Conservation (phyloP, 2,797 vertebrate species). For the Sphenopsis melanotis region DNA sequence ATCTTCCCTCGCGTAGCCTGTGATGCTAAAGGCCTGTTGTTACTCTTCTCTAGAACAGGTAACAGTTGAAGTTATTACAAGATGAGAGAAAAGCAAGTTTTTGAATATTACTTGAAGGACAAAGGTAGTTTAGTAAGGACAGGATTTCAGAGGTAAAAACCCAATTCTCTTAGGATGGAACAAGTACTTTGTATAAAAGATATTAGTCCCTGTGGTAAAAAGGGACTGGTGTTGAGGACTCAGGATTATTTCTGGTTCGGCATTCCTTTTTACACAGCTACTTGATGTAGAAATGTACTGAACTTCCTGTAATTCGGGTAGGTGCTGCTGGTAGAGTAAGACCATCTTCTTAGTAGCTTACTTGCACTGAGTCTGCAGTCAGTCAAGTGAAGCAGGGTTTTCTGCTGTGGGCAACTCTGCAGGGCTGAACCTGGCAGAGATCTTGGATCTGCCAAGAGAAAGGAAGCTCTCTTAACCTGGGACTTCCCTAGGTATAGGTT, state of each 20-base stretch:
- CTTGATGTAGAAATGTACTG: neutral
- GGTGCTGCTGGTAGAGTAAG: neutral
- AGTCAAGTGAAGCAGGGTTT: neutral
- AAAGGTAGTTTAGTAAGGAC: neutral
- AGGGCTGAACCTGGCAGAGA: neutral
- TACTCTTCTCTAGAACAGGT: neutral
- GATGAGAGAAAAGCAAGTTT: neutral
- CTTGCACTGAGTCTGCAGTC: neutral
- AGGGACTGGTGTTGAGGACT: neutral
- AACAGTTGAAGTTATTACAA: neutral
- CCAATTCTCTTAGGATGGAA: neutral
- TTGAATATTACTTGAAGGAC: neutral
- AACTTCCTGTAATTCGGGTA: neutral
- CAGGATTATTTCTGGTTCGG: neutral
- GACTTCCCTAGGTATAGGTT: neutral
- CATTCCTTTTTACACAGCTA: neutral
- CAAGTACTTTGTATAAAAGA: neutral
- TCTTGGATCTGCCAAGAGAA: neutral
- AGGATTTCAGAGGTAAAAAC: neutral
- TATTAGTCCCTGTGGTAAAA: neutral
- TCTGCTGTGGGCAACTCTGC: rapidly evolving
- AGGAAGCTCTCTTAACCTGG: neutral
- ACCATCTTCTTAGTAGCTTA: neutral
- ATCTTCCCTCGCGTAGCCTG: neutral
- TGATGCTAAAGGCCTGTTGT: neutral